A percentile compares a stretch with the other conserved stretches of the same genome.
These are phyloP conservation scores for Marmota flaviventris DNA, from an alignment of 2,113 vertebrate species.

Conservation along the genomic window DNA sequence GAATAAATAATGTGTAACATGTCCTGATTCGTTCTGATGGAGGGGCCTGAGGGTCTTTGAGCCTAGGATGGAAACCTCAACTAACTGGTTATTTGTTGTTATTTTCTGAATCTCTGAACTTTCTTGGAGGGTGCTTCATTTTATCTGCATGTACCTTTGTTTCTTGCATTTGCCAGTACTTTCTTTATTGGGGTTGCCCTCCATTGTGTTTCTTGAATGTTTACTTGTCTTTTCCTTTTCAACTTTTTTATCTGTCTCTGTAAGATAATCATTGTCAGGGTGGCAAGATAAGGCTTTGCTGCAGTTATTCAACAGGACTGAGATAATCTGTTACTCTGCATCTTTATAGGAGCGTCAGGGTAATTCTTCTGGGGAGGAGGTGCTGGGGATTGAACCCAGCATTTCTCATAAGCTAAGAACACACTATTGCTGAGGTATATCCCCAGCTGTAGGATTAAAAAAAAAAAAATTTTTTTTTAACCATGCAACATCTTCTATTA, in stretches of 20 bases:
- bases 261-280: neutral
- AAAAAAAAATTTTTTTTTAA: neutral
- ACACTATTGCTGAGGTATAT: neutral
- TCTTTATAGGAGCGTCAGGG: neutral
- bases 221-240: constrained; percentile 49
- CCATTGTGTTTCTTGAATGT: neutral
- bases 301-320: neutral
- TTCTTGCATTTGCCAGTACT: neutral
- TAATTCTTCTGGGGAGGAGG: neutral
- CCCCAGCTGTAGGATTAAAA: neutral
- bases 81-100: neutral
- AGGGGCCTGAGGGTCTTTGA: neutral
- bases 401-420: neutral
- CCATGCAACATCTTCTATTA: neutral
- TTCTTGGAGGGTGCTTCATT: neutral
- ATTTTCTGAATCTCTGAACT: neutral
- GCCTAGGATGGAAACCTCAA: neutral
- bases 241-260: constrained; percentile 21
- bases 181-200: neutral
- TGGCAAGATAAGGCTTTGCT: neutral
- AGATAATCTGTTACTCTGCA: neutral
- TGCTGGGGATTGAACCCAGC: neutral
- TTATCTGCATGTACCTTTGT: neutral
- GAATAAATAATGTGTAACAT: neutral
- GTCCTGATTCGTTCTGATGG: neutral